Evolutionary conservation across 2,797 vertebrate species (phyloP).

Genomic region (Diplodus puntazzo): DNA sequence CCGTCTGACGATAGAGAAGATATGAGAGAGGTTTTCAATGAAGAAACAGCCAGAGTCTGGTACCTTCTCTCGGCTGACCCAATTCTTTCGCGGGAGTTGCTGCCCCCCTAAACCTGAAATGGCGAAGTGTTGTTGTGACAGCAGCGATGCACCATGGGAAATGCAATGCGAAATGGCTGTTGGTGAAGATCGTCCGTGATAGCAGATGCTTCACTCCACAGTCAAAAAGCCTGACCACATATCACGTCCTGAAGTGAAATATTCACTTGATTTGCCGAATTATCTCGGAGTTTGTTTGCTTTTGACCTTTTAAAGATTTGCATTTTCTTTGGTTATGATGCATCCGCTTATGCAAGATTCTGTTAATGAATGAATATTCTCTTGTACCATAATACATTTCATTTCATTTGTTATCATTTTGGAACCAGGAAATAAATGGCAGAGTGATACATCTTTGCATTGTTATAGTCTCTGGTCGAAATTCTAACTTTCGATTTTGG

Average conservation of each 20-base stretch:
- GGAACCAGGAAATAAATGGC: not conserved
- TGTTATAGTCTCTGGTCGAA: conserved; percentile 1
- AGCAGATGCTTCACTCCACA: not conserved
- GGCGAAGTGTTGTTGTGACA: conserved; percentile 84
- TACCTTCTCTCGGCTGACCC: conserved; percentile 67
- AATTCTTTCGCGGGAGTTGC: conserved; percentile 62
- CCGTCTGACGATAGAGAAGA: not conserved
- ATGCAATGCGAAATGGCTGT: conserved; percentile 76
- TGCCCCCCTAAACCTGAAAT: conserved; percentile 76
- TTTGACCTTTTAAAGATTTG: not conserved
- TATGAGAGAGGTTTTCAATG: not conserved
- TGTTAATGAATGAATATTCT: not conserved
- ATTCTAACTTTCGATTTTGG: not conserved
- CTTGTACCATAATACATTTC: not conserved
- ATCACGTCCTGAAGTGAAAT: too few relatives aligned
- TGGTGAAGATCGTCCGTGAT: conserved; percentile 52
- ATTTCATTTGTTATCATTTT: not conserved
- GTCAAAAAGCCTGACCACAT: not conserved
- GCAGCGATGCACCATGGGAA: conserved; percentile 75
- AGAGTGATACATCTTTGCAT: conserved; percentile 3
- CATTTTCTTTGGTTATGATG: not conserved
- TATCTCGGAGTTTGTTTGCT: not conserved
- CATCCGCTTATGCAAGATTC: not conserved
- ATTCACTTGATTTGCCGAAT: too few relatives aligned
- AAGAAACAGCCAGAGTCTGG: conserved; percentile 2